Evolutionary conservation across 2,797 vertebrate genomes (phyloP).

Genomic region (Danio aesculapii): DNA sequence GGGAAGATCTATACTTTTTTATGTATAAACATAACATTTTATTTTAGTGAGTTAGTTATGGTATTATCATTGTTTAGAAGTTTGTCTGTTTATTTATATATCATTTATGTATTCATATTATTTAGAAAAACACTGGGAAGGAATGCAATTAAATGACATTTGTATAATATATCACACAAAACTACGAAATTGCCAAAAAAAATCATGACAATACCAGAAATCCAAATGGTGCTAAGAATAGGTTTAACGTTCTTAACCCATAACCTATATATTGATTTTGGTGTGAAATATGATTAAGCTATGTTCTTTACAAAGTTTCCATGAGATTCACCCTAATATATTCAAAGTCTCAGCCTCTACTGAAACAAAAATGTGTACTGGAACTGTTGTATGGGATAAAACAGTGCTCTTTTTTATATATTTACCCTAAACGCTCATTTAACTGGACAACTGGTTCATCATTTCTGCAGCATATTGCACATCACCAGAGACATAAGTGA

Average conservation of each 20-base stretch:
- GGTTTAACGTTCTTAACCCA: background rate
- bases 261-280: background rate
- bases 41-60: too few relatives aligned
- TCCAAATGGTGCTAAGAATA: background rate
- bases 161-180: background rate
- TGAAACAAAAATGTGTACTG: constrained; percentile 20
- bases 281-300: background rate
- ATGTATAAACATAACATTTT: too few relatives aligned
- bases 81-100: too few relatives aligned
- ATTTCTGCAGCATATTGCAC: background rate
- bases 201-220: background rate
- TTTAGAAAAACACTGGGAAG: background rate
- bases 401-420: constrained; percentile 4
- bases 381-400: background rate
- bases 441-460: constrained; percentile 16
- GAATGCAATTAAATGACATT: background rate
- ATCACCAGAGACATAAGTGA: background rate
- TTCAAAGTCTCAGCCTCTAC: constrained; percentile 1
- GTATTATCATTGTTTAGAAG: too few relatives aligned
- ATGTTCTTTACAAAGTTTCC: background rate
- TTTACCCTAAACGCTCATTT: constrained; percentile 9
- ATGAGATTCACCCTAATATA: background rate
- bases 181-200: background rate
- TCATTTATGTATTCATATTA: background rate
- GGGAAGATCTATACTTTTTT: too few relatives aligned